These are phyloP conservation scores for Arrhamphus sclerolepis DNA, from an alignment of 2,797 vertebrate genomes.

Conservation along the genomic window DNA sequence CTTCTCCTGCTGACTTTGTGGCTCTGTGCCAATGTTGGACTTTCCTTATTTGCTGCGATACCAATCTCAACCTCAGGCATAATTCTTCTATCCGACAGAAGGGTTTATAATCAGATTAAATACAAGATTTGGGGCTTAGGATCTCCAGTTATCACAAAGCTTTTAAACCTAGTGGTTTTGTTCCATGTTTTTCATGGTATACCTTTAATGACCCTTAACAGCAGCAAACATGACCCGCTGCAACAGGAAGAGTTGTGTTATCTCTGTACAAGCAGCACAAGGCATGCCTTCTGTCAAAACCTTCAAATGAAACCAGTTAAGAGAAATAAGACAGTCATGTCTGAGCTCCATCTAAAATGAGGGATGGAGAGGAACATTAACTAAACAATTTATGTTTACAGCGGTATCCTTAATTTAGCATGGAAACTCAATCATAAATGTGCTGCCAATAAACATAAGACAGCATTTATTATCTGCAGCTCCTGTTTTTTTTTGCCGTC, in stretches of 20 bases:
- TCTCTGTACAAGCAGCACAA: neutral
- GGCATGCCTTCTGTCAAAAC: neutral
- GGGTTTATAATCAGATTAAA: too few species aligned
- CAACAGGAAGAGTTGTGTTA: neutral
- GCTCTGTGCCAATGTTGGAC: too few species aligned
- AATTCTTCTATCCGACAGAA: too few species aligned
- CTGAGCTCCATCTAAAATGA: neutral
- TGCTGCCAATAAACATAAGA: neutral
- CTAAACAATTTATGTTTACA: neutral
- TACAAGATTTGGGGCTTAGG: neutral
- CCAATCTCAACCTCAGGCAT: too few species aligned
- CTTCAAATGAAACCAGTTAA: constrained; percentile 3
- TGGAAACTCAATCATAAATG: neutral
- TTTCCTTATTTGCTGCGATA: too few species aligned
- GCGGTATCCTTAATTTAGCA: neutral
- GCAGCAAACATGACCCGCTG: neutral
- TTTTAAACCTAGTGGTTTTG: constrained; percentile 1
- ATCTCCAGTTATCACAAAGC: neutral
- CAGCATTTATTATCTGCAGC: too few species aligned
- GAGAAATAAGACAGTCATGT: too few species aligned
- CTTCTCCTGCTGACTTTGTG: too few species aligned
- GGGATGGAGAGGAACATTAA: neutral
- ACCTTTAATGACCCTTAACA: too few species aligned
- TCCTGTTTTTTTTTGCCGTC: too few species aligned
- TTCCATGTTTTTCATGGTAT: neutral